Evolutionary conservation across 1,140 invertebrate species (phyloP), one percentile per base, ranked within the genome.

Genomic region (Stegodyphus mimosarum): DNA sequence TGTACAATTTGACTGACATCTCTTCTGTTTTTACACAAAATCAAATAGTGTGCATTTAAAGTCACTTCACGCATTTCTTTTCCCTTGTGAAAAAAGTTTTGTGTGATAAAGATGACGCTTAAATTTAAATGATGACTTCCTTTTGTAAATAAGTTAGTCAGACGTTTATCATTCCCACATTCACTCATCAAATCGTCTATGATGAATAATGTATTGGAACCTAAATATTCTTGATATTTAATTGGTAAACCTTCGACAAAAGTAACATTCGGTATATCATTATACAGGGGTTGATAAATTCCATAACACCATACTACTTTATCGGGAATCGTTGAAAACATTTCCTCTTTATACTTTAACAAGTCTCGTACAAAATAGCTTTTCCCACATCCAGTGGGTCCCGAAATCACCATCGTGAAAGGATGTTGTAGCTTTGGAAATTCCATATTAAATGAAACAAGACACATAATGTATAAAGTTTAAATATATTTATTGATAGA

Each of bases 51-150:
- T 67, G 63, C 63, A 69, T 79, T 79, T 17, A 79, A 64, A 67
- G 66, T 67, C 6, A 66, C 17, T 33, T 79, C 66, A 52, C 76
- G n/a, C 55, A 77, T 77, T 64, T 77, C 63, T 63, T 66, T 77
- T 13, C 75, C 75, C 33, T 77, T 64, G 18, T 75, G 73, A 60
- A 75, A 75, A 53, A 75, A 60, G 33, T 75, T 75, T 50, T 75
- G 73, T 17, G 53, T 53, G n/a, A 75, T 75, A 33, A 67, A 55
- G 55, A 55, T 17, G 1, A 33, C 17, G 6, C 7, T 6, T 15
- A 67, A 48, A 69, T 67, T 79, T 48, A 79, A 53, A 69, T 79
- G 76, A 53, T 79, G 76, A 69, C 76, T 79, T 50, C 76, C 66
- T 7, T 64, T 7, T 7, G 64, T 79, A 53, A 67, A 79, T 4